Conservation (phyloP, 2,888 invertebrate genomes). For the Ectemnius lituratus region DNA sequence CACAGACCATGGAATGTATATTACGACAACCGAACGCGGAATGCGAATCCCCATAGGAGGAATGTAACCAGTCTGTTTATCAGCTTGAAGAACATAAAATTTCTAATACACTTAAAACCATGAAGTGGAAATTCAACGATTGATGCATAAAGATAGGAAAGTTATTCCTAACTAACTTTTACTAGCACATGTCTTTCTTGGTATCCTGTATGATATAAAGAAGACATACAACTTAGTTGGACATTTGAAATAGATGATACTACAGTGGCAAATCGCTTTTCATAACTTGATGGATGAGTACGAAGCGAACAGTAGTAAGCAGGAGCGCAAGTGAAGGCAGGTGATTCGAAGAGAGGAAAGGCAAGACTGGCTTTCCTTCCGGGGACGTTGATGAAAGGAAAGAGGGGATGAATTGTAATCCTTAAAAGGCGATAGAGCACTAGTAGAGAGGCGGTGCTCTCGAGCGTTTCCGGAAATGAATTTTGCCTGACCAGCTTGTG, state of each 20-base stretch:
- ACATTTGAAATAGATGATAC: background rate
- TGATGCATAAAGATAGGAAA: no score
- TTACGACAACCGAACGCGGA: no score
- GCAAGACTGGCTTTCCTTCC: slow-evolving; percentile 53
- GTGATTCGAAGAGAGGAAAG: slow-evolving; percentile 33
- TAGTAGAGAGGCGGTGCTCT: slow-evolving; percentile 24
- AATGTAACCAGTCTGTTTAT: no score
- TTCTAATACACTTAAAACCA: no score
- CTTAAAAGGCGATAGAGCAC: slow-evolving; percentile 48
- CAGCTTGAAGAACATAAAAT: no score
- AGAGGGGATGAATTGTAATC: slow-evolving; percentile 22
- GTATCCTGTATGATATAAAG: no score
- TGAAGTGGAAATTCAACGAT: no score
- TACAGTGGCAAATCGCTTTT: background rate
- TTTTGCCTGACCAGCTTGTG: slow-evolving; percentile 24
- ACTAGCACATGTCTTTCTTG: no score
- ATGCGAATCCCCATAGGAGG: no score
- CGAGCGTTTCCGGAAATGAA: slow-evolving; percentile 46
- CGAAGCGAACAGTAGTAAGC: background rate
- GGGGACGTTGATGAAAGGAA: slow-evolving; percentile 1
- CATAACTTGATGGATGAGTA: background rate
- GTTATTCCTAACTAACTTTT: no score
- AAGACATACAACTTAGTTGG: no score
- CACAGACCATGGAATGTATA: no score
- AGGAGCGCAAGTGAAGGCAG: slow-evolving; percentile 6